Conservation (phyloP, 1,140 invertebrate species). For the Mercenaria mercenaria region DNA sequence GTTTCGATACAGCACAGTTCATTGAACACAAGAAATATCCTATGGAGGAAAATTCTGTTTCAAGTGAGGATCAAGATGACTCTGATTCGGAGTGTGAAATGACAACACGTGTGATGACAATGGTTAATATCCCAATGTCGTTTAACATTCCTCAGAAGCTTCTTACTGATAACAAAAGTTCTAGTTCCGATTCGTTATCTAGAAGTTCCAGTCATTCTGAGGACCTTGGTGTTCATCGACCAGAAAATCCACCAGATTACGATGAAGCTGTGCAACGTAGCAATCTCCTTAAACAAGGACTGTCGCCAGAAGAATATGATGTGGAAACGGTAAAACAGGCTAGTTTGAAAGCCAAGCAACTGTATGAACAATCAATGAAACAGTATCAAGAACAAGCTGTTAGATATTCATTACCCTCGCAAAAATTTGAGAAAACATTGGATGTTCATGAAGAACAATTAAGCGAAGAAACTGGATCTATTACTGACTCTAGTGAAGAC, state of each 20-base stretch:
- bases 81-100: conserved; percentile 48
- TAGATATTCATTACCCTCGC: conserved; percentile 23
- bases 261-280: conserved; percentile 56
- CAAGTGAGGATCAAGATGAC: conserved; percentile 53
- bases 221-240: background rate
- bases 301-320: conserved; percentile 21
- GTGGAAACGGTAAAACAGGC: conserved; percentile 36
- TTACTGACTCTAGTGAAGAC: conserved; percentile 4
- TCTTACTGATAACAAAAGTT: conserved; percentile 27
- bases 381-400: conserved; percentile 58
- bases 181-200: conserved; percentile 32
- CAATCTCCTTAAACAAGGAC: conserved; percentile 50
- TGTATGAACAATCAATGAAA: conserved; percentile 59
- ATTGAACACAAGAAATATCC: conserved; percentile 49
- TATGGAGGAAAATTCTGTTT: conserved; percentile 56
- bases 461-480: background rate
- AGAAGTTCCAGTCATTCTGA: conserved; percentile 35
- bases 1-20: conserved; percentile 40
- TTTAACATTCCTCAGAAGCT: conserved; percentile 25
- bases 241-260: conserved; percentile 56
- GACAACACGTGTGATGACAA: conserved; percentile 43
- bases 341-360: conserved; percentile 49
- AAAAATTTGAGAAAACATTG: conserved; percentile 46
- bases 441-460: conserved; percentile 17
- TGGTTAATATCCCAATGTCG: conserved; percentile 47